Evolutionary conservation across 1,140 invertebrate genomes (phyloP), one percentile per base, ranked within the genome.

Genomic region (Drosophila micromelanica): DNA sequence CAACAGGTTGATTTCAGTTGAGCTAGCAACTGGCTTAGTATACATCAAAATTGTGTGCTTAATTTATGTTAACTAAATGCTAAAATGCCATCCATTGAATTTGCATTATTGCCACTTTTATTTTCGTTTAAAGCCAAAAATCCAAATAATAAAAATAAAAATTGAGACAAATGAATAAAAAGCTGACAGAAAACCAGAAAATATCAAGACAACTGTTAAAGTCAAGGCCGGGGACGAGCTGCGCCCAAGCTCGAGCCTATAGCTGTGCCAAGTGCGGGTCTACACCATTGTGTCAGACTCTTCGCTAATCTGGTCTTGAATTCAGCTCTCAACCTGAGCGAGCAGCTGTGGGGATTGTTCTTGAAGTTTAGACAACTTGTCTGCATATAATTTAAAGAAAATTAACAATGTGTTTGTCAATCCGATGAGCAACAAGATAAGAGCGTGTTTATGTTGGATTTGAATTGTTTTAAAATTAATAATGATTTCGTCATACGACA

Each of bases 21-120:
- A 57, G 74, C 59, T 63, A 62, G 74, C 75, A 75, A 78, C 71
- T 61, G 49, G n/a, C 17, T 69, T 43, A 52, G 42, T 57, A 68
- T 67, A 71, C 74, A 73, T 71, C 59, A 78, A 67, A 43, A 30
- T 55, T 23, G 38, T 42, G 40, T 67, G 43, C 63, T 79, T 76
- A 86, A 82, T 82, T 82, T 82, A 86, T 82, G 78, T 80, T 84
- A 85, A 78, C 20, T 51, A 73, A 54, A 76, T 76, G 62, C 75
- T 70, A 27, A 70, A 78, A 78, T 67, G 42, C 42, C 27, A 64
- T 38, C 12, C 11, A 60, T 37, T 9, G 20, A 45, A 87, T 85
- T 85, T 62, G 56, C 81, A 87, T 87, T 78, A 72, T 80, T 84
- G 76, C 64, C 84, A 89, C 84, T 87, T 60, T 87, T 89, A 75